These are phyloP conservation scores for Phengaris arion DNA, from an alignment of 2,888 invertebrate species.

Conservation along the genomic window DNA sequence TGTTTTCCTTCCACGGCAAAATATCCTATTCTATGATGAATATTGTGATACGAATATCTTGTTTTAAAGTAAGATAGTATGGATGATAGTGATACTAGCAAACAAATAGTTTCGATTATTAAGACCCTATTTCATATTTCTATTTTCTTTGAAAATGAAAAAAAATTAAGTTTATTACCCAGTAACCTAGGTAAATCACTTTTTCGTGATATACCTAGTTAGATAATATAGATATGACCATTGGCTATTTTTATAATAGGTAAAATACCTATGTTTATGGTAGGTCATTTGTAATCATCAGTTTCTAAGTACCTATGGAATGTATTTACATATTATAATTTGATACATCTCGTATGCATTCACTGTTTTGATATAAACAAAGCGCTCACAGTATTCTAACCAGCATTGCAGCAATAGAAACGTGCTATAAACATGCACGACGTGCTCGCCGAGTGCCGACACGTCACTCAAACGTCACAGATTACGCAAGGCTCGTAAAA, in stretches of 20 bases:
- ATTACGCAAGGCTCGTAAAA: conserved; percentile 74
- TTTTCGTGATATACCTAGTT: too few species aligned
- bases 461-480: conserved; percentile 67
- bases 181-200: too few species aligned
- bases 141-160: too few species aligned
- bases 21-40: conserved; percentile 61
- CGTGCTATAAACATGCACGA: conserved; percentile 52
- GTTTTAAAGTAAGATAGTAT: neutral
- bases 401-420: conserved; percentile 42
- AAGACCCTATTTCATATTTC: neutral
- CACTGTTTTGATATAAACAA: conserved; percentile 13
- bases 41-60: conserved; percentile 41
- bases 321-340: neutral
- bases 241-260: too few species aligned
- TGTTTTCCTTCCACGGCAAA: conserved; percentile 53
- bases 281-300: neutral
- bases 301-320: neutral
- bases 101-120: neutral
- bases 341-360: conserved; percentile 1
- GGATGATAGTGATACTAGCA: neutral
- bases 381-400: conserved; percentile 43
- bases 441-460: conserved; percentile 53
- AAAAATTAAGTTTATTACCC: too few species aligned
- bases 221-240: too few species aligned
- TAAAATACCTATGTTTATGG: neutral